Conservation (phyloP, 2,797 vertebrate species). For the Diceros bicornis region DNA sequence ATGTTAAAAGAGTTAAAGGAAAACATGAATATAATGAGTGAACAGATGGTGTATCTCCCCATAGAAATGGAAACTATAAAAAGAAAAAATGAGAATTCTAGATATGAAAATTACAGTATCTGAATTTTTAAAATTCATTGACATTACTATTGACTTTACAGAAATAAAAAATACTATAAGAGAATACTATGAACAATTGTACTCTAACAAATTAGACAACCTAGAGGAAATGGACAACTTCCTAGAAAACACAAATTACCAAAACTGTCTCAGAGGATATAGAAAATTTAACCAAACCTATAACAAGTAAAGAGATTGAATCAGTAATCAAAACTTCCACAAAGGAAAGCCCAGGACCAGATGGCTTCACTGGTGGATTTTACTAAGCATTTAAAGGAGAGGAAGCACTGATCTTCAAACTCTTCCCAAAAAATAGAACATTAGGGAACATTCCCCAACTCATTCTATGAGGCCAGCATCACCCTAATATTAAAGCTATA, state of each 20-base stretch:
- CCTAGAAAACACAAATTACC: background rate
- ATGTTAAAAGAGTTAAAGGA: background rate
- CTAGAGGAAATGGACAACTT: background rate
- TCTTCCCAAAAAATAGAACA: background rate
- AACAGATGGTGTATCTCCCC: background rate
- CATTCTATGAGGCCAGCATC: background rate
- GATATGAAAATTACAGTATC: background rate
- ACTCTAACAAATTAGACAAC: background rate
- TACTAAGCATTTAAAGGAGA: background rate
- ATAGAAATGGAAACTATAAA: background rate
- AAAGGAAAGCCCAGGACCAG: background rate
- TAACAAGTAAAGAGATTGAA: background rate
- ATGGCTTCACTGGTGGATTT: background rate
- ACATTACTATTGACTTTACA: background rate
- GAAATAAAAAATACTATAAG: background rate
- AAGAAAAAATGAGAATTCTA: background rate
- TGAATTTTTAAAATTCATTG: constrained; percentile 6
- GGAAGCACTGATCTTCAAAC: background rate
- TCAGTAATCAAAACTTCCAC: background rate
- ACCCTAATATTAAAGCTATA: background rate
- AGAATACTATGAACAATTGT: background rate
- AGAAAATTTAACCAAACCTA: background rate
- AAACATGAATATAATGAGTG: background rate
- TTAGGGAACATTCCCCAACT: background rate
- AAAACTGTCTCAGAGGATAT: background rate